Evolutionary conservation across 1,140 invertebrate genomes (phyloP).

Genomic region (Drosophila mojavensis): DNA sequence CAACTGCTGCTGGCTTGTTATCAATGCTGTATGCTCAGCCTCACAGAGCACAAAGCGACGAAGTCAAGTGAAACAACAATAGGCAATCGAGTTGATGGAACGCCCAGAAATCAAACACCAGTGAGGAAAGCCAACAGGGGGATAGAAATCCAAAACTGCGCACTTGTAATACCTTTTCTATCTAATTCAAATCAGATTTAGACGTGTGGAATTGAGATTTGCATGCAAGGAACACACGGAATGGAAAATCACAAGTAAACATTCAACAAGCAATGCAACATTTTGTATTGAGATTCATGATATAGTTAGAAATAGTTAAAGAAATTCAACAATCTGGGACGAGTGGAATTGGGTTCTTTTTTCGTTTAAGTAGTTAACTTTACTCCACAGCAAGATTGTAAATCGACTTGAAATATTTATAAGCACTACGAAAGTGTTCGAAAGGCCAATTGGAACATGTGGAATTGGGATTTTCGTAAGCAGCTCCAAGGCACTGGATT

Average conservation of each 20-base stretch:
- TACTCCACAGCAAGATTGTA: too few relatives aligned
- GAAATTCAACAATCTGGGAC: neutral
- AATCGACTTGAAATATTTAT: too few relatives aligned
- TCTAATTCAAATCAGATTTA: too few relatives aligned
- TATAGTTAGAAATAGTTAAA: too few relatives aligned
- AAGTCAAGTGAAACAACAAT: slow-evolving; percentile 41
- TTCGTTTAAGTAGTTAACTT: too few relatives aligned
- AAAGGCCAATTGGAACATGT: neutral
- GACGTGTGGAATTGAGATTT: neutral
- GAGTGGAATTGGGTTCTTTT: neutral
- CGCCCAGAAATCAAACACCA: slow-evolving; percentile 50
- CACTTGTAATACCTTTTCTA: neutral
- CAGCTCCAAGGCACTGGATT: neutral
- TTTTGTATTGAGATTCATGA: too few relatives aligned
- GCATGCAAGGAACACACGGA: neutral
- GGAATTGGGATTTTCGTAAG: neutral
- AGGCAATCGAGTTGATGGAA: slow-evolving; percentile 35
- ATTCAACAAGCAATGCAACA: neutral
- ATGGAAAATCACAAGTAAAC: neutral
- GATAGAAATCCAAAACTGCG: neutral
- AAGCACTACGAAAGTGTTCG: too few relatives aligned
- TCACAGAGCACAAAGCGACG: slow-evolving; percentile 2
- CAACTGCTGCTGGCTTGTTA: slow-evolving; percentile 19
- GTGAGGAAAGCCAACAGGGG: slow-evolving; percentile 14
- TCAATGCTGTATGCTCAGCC: slow-evolving; percentile 45